Conservation (phyloP, 1,140 invertebrate genomes). For the Drosophila tropicalis region DNA sequence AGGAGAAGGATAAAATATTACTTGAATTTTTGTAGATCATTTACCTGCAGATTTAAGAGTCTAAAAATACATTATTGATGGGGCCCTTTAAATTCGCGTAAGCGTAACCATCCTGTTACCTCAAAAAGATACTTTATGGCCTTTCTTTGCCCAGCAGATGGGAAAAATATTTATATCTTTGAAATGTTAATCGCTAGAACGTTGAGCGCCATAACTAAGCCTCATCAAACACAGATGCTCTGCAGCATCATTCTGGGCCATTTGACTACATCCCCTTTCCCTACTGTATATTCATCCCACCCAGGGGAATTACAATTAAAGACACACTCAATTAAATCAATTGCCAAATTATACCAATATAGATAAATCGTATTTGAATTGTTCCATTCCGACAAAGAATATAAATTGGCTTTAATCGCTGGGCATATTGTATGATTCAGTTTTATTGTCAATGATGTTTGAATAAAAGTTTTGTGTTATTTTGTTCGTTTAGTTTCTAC, state of each 20-base stretch:
- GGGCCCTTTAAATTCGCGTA: background rate
- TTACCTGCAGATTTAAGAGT: constrained; percentile 2
- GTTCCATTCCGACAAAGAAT: constrained; percentile 20
- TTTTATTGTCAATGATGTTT: constrained; percentile 11
- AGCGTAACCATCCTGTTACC: background rate
- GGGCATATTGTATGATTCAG: constrained; percentile 12
- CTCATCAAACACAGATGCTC: constrained; percentile 15
- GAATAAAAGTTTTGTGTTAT: constrained; percentile 4
- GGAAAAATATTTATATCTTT: constrained; percentile 33
- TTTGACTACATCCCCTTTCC: background rate
- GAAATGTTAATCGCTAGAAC: constrained; percentile 35
- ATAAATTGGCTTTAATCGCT: constrained; percentile 45
- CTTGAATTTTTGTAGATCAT: background rate
- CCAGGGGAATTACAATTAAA: constrained; percentile 63
- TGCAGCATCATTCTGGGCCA: background rate
- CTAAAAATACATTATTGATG: background rate
- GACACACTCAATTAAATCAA: constrained; percentile 73
- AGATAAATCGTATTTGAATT: constrained; percentile 19
- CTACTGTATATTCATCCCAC: too few relatives aligned
- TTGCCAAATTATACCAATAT: constrained; percentile 62
- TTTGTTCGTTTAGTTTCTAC: constrained; percentile 41
- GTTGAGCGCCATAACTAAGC: constrained; percentile 3
- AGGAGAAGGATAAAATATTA: background rate
- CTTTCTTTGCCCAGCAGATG: background rate
- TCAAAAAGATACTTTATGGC: constrained; percentile 3